Evolutionary conservation across 2,797 vertebrate genomes (phyloP).

Genomic region (Acipenser transmontanus): DNA sequence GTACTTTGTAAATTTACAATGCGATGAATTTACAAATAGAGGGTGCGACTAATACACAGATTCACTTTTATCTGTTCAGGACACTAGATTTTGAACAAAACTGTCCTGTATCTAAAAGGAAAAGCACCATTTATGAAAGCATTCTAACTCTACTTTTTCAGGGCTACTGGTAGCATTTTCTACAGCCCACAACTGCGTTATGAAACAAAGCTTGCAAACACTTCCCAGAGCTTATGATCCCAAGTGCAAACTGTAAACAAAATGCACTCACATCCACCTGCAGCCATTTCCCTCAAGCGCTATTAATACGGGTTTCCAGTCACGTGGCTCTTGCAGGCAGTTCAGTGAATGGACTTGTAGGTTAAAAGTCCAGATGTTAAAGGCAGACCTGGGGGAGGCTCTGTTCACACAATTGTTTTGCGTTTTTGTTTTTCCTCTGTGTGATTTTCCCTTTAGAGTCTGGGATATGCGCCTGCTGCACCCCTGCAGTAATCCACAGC

Average conservation of each 20-base stretch:
- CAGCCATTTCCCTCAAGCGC: not conserved
- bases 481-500: conserved; percentile 29
- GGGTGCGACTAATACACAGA: no score
- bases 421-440: conserved; percentile 48
- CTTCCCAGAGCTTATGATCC: no score
- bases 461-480: conserved; percentile 38
- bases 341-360: conserved; percentile 13
- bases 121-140: no score
- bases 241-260: not conserved
- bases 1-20: no score
- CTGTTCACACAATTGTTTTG: conserved; percentile 73
- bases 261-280: not conserved
- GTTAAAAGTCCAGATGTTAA: conserved; percentile 60
- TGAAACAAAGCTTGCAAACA: no score
- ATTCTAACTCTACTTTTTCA: no score
- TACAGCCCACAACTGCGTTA: no score
- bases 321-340: not conserved
- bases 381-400: conserved; percentile 38
- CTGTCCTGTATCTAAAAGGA: no score
- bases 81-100: no score
- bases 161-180: no score
- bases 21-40: no score
- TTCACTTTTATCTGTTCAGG: no score
- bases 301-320: not conserved
- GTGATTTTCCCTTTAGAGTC: not conserved